Conservation (phyloP, 2,797 vertebrate genomes). For the Acanthornis magna region DNA sequence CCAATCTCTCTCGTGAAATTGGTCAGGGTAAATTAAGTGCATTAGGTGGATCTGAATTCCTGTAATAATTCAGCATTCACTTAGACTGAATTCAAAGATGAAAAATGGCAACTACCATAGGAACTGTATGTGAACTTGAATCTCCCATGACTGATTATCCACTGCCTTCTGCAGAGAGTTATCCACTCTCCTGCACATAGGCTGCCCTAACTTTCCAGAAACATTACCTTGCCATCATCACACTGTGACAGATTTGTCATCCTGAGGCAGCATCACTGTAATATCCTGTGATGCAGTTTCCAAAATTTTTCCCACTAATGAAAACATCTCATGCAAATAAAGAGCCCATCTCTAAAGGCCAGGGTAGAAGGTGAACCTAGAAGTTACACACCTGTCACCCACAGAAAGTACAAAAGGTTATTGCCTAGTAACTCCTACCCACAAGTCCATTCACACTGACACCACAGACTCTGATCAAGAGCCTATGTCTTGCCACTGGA, state of each 20-base stretch:
- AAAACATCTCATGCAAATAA: background rate
- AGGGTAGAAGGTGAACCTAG: background rate
- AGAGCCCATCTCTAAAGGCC: background rate
- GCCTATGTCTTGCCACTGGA: background rate
- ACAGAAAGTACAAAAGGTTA: background rate
- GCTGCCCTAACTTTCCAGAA: background rate
- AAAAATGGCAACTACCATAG: background rate
- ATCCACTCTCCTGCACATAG: background rate
- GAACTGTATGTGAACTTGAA: background rate
- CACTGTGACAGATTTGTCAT: background rate
- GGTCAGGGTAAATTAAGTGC: background rate
- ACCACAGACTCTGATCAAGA: background rate
- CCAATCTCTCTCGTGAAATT: background rate
- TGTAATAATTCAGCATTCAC: background rate
- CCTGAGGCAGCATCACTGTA: background rate
- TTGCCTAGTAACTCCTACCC: background rate
- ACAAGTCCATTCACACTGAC: background rate
- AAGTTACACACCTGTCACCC: background rate
- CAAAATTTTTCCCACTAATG: background rate
- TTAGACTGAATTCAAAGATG: background rate
- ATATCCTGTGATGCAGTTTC: background rate
- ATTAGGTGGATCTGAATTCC: background rate
- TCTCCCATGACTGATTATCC: background rate
- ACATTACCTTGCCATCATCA: background rate
- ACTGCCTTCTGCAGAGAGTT: background rate